Evolutionary conservation across 2,888 invertebrate genomes (phyloP).

Genomic region (Lochmaea capreae): DNA sequence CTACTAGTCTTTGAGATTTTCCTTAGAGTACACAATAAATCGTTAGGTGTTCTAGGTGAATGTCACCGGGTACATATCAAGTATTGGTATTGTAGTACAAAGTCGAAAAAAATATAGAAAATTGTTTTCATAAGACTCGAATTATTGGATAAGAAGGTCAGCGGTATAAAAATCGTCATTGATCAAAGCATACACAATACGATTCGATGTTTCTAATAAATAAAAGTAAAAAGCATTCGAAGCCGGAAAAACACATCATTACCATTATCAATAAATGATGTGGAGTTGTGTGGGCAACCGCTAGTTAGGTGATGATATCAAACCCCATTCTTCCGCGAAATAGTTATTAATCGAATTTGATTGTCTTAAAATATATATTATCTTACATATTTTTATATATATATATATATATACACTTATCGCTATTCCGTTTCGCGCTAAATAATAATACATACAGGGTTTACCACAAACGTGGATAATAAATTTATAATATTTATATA

Average conservation of each 20-base stretch:
- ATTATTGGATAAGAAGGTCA: too few species aligned
- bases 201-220: neutral
- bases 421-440: constrained; percentile 20
- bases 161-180: too few species aligned
- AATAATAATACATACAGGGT: constrained; percentile 9
- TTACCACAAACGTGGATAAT: neutral
- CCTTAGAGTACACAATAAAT: too few species aligned
- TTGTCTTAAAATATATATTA: constrained; percentile 44
- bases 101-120: too few species aligned
- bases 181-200: too few species aligned
- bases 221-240: neutral
- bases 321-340: constrained; percentile 46
- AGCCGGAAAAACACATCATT: constrained; percentile 28
- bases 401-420: constrained; percentile 15
- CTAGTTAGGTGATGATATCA: constrained; percentile 40
- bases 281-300: constrained; percentile 39
- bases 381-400: constrained; percentile 26
- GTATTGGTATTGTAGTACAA: too few species aligned
- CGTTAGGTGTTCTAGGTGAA: too few species aligned
- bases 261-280: constrained; percentile 32
- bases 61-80: too few species aligned
- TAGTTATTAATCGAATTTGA: constrained; percentile 41
- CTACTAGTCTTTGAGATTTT: too few species aligned
- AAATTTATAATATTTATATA: neutral
- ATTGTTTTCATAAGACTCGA: too few species aligned